Conservation (phyloP, 1,140 invertebrate genomes). For the Frieseomelitta varia region DNA sequence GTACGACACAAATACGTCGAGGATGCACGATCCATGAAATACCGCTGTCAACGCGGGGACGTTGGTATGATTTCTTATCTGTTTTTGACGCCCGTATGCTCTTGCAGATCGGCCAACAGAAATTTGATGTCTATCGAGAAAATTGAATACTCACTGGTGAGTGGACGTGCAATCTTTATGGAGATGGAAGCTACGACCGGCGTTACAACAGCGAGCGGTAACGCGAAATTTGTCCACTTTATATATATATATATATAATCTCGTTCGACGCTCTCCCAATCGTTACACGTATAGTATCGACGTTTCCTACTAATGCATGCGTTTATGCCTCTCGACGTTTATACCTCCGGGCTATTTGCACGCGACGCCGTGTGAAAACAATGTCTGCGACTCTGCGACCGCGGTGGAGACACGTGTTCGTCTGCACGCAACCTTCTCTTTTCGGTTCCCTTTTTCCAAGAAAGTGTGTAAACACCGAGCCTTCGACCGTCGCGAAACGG, state of each 20-base stretch:
- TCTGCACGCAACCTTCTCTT: neutral
- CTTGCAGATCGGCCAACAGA: conserved; percentile 26
- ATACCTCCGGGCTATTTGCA: conserved; percentile 10
- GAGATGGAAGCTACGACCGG: conserved; percentile 52
- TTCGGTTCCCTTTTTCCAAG: neutral
- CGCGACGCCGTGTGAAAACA: conserved; percentile 18
- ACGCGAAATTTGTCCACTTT: conserved; percentile 48
- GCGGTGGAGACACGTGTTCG: neutral
- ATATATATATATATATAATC: neutral
- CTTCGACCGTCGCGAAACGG: neutral
- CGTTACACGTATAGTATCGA: conserved; percentile 39
- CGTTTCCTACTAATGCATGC: conserved; percentile 45
- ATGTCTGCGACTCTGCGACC: neutral
- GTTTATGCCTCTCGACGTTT: neutral
- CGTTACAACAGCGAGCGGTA: conserved; percentile 38
- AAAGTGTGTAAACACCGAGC: neutral
- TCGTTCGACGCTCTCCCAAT: conserved; percentile 43
- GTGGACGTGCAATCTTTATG: conserved; percentile 57
- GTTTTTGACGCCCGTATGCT: conserved; percentile 19
- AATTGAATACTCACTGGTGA: conserved; percentile 56
- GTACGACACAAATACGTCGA: too few relatives aligned
- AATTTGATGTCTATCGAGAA: conserved; percentile 67
- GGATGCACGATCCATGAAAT: neutral
- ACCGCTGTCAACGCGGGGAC: neutral
- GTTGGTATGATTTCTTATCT: conserved; percentile 12